Evolutionary conservation across 1,140 invertebrate species (phyloP), one percentile per base, ranked within the genome.

Genomic region (Pteromalus puparum): DNA sequence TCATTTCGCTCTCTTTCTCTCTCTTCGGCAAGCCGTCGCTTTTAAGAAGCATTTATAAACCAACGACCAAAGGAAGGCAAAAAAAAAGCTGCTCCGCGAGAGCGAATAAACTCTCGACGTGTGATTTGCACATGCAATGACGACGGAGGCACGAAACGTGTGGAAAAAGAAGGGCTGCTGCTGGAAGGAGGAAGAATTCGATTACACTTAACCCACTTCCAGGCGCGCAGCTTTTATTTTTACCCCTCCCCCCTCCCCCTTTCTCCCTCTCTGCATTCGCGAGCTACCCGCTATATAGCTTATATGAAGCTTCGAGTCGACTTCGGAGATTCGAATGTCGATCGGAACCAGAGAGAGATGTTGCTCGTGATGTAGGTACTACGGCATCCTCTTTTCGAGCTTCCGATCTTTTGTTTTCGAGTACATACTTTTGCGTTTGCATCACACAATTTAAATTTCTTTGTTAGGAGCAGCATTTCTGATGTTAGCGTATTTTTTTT

Each of bases 181-280:
- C 6, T 61, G 88, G 87, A 84, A 85, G 30, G 18, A 38, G 61
- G 67, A 68, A 38, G 30, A 48, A 80, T 80, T 80, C 38, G 67
- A 80, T 80, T 70, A 70, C 34, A 80, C 78, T 80, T 80, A 80
- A 80, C 78, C 78, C 18, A 80, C 65, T 80, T 80, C 13, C 65
- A 67, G 7, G 68, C 18, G 21, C 21, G 3, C 21, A 74, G 34
- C 34, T 74, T 74, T 74, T 74, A 74, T 74, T 74, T 74, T 74
- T n/a, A 21, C 53, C 53, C 53, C 18, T 21, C 48, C 13, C 48
- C 48, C 48, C 4, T 1, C 15, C 18, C 15, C 18, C 48, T 3
- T 21, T 1, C 48, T 53, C 1, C 21, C 48, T 53, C 1, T 6
- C 53, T 61, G 18, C 6, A 61, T 2, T 15, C 21, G 18, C 53